Percentiles rank a stretch among this genome's conserved stretches.
Conservation (phyloP, 1,140 invertebrate species). For the Aphelinus certus region DNA sequence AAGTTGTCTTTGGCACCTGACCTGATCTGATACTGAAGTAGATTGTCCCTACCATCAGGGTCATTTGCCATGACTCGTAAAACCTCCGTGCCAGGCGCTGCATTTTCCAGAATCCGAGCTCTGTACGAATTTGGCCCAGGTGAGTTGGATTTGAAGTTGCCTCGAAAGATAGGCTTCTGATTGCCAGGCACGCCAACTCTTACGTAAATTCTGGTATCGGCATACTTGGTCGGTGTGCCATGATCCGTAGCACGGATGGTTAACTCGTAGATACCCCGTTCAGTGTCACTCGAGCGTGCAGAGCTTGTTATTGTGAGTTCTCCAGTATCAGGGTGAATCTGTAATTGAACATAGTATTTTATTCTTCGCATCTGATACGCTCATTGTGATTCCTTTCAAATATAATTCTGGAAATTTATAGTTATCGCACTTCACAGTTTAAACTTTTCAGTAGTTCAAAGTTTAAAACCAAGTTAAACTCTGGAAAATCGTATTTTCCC, state of each 20-base stretch:
- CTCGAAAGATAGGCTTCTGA: slow-evolving; percentile 79
- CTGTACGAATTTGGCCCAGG: slow-evolving; percentile 74
- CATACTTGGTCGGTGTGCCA: slow-evolving; percentile 72
- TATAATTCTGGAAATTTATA: too few relatives aligned
- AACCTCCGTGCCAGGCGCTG: slow-evolving; percentile 74
- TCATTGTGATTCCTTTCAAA: too few relatives aligned
- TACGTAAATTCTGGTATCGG: slow-evolving; percentile 73
- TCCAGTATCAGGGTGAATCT: slow-evolving; percentile 74
- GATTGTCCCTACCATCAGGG: slow-evolving; percentile 78
- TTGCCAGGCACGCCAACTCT: slow-evolving; percentile 81
- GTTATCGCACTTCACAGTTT: too few relatives aligned
- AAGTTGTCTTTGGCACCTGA: slow-evolving; percentile 84
- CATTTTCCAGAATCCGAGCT: slow-evolving; percentile 77
- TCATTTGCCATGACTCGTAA: slow-evolving; percentile 77
- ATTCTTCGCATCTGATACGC: too few relatives aligned
- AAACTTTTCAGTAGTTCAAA: too few relatives aligned
- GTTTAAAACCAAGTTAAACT: too few relatives aligned
- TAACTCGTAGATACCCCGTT: slow-evolving; percentile 77
- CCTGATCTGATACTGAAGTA: slow-evolving; percentile 78
- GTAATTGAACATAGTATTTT: slow-evolving; percentile 55
- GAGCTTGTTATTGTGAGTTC: slow-evolving; percentile 74
- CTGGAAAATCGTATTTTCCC: too few relatives aligned
- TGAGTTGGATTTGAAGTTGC: slow-evolving; percentile 69
- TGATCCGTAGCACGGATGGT: slow-evolving; percentile 77
- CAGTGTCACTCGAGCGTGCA: slow-evolving; percentile 76